Percentiles rank a stretch among this genome's conserved stretches.
Conservation (phyloP, 2,113 vertebrate species). For the Oreochromis tanganicae region DNA sequence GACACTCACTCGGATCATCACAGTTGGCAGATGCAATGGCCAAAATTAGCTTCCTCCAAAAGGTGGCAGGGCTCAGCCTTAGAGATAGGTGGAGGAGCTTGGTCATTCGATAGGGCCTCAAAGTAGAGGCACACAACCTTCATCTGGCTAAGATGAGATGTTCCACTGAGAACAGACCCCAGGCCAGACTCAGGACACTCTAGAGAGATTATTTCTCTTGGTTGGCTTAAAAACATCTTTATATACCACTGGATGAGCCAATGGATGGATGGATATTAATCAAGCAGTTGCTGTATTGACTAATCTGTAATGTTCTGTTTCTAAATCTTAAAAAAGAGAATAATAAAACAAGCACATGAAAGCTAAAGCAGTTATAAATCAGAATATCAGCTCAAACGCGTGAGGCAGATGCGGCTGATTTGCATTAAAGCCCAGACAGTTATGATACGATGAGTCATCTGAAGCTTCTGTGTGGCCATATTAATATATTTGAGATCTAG, state of each 20-base stretch:
- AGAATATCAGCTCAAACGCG: background rate
- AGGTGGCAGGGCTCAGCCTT: background rate
- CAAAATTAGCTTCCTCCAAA: background rate
- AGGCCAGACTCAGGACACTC: background rate
- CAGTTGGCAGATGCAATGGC: background rate
- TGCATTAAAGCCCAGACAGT: background rate
- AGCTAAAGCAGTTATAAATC: background rate
- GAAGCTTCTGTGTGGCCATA: background rate
- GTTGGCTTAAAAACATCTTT: background rate
- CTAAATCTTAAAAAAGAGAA: background rate
- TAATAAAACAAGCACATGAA: background rate
- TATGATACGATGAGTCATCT: background rate
- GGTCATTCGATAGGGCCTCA: background rate
- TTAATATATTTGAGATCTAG: background rate
- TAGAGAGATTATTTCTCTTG: background rate
- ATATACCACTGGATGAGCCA: background rate
- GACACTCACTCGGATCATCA: background rate
- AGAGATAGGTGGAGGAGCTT: background rate
- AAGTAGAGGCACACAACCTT: background rate
- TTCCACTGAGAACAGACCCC: background rate
- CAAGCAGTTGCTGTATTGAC: background rate
- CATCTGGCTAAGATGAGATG: fast-evolving
- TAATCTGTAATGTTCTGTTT: background rate
- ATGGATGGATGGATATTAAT: background rate
- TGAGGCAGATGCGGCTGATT: background rate